Evolutionary conservation across 2,797 vertebrate species (phyloP).

Genomic region (Oreochromis grahami): DNA sequence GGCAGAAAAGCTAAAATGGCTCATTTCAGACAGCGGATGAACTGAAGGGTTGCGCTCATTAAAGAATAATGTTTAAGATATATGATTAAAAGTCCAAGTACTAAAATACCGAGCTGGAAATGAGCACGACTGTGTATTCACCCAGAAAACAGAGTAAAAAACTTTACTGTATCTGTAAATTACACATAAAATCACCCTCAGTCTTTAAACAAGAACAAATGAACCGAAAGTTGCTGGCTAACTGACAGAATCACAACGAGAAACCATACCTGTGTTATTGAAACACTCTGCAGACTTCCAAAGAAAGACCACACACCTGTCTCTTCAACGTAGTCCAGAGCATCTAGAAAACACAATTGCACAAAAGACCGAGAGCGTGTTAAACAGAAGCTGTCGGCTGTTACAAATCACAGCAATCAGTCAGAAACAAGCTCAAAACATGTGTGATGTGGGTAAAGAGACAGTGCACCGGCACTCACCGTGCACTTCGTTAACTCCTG

Average conservation of each 20-base stretch:
- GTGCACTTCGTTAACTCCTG: conserved; percentile 83
- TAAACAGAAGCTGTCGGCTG: background rate
- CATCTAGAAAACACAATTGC: conserved; percentile 54
- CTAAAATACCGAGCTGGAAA: background rate
- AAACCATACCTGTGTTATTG: conserved; percentile 59
- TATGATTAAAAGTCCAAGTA: background rate
- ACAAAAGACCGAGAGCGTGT: background rate
- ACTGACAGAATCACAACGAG: background rate
- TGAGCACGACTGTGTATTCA: background rate
- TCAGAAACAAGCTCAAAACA: background rate
- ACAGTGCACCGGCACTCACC: conserved; percentile 71
- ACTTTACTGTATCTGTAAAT: background rate
- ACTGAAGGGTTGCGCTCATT: background rate
- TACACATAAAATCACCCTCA: background rate
- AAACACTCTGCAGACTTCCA: conserved; percentile 51
- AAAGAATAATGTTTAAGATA: background rate
- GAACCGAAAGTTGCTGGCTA: background rate
- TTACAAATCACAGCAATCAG: background rate
- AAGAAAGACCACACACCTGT: conserved; percentile 44
- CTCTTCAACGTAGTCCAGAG: conserved; percentile 64
- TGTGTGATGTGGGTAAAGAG: background rate
- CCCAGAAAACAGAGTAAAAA: background rate
- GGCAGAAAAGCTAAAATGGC: background rate
- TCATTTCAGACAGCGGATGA: background rate
- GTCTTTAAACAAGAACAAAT: background rate